A percentile compares a stretch with the other conserved stretches of the same genome.
phyloP scores from a whole-genome alignment of 2,888 invertebrate genomes.

The Aelia acuminata region DNA sequence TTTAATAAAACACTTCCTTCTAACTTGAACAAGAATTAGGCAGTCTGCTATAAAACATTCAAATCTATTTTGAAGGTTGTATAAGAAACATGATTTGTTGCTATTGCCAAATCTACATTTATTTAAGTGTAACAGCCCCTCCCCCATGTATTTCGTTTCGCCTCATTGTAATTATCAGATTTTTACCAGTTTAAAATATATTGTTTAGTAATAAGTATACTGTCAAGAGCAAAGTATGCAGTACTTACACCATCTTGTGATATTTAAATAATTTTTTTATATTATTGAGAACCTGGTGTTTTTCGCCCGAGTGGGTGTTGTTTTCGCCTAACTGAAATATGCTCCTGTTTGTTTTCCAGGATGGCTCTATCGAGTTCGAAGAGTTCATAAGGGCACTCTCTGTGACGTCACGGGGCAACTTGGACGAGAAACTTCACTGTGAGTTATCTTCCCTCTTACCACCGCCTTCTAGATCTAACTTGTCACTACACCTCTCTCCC shows the following conservation, averaged over 20 bases:
- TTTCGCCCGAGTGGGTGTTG: conserved; percentile 21
- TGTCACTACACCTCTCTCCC: not conserved
- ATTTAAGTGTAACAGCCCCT: too few relatives aligned
- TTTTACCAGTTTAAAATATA: too few relatives aligned
- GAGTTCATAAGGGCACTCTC: conserved; percentile 98
- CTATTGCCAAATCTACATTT: too few relatives aligned
- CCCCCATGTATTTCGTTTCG: too few relatives aligned
- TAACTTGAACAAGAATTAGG: too few relatives aligned
- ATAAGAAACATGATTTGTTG: too few relatives aligned
- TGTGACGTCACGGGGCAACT: conserved; percentile 97
- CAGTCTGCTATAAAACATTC: too few relatives aligned
- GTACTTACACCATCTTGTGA: too few relatives aligned
- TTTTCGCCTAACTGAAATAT: conserved; percentile 50
- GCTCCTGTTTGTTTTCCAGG: conserved; percentile 75
- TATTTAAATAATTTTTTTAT: not conserved
- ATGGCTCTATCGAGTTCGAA: conserved; percentile 98
- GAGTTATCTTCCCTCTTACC: conserved; percentile 58
- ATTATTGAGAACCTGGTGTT: not conserved
- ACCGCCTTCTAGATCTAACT: conserved; percentile 49
- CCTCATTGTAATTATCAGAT: too few relatives aligned
- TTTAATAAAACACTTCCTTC: too few relatives aligned
- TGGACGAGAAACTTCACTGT: conserved; percentile 99
- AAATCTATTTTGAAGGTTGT: too few relatives aligned
- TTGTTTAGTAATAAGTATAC: not conserved
- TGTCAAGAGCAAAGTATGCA: too few relatives aligned